These are phyloP conservation scores for Megaleporinus macrocephalus DNA, from an alignment of 2,113 vertebrate genomes.

Conservation along the genomic window DNA sequence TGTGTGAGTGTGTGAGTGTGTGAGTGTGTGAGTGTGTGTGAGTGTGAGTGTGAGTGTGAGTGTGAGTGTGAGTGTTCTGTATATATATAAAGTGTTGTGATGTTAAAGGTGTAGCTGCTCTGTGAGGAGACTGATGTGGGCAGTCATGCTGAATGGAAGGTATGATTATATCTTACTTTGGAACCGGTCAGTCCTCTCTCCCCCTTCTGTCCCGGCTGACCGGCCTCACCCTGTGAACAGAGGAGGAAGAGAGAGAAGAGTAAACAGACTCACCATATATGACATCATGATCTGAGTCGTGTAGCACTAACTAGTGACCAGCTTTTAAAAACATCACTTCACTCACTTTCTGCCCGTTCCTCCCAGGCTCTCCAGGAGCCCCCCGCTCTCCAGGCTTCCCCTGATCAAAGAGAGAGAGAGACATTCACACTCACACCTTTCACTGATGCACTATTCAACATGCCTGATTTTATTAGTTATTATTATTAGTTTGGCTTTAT, in stretches of 20 bases:
- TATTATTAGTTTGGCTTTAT: too few relatives aligned
- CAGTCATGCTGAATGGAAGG: conserved; percentile 8
- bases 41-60: too few relatives aligned
- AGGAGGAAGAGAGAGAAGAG: background rate
- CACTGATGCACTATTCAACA: too few relatives aligned
- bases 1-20: too few relatives aligned
- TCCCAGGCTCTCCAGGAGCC: conserved; percentile 46
- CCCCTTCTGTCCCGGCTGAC: conserved; percentile 51
- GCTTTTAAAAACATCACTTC: background rate
- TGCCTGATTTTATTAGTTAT: too few relatives aligned
- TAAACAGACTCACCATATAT: background rate
- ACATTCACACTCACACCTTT: background rate
- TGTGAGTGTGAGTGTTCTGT: background rate
- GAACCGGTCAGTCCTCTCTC: conserved; percentile 51
- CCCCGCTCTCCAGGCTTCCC: conserved; percentile 58
- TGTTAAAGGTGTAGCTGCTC: background rate
- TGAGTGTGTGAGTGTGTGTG: too few relatives aligned
- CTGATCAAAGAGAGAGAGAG: conserved; percentile 40
- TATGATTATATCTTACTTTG: conserved; percentile 53
- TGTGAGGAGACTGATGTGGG: conserved; percentile 22
- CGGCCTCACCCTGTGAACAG: conserved; percentile 50
- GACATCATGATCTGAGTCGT: background rate
- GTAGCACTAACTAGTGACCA: too few relatives aligned
- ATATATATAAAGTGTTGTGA: background rate
- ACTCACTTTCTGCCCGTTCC: conserved; percentile 55